A percentile compares a stretch with the other conserved stretches of the same genome.
Evolutionary conservation across 2,888 invertebrate genomes (phyloP).

Genomic region (Dasypolia templi): DNA sequence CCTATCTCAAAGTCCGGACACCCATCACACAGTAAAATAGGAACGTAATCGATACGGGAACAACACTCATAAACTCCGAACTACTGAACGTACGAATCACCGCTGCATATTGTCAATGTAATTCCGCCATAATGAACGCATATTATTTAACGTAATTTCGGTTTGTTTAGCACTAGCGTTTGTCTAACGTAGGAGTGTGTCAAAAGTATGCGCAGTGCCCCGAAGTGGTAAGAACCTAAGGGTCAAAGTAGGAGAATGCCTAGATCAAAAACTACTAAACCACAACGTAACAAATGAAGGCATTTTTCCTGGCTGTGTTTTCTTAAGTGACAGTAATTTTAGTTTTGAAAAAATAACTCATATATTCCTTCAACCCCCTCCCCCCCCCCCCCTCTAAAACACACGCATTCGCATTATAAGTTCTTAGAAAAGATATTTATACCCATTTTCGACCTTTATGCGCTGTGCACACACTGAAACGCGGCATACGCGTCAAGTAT

Average conservation of each 20-base stretch:
- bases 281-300: not conserved
- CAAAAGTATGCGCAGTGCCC: not conserved
- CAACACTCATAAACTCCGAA: slow-evolving; percentile 85
- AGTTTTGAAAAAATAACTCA: not conserved
- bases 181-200: not conserved
- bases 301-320: not conserved
- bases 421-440: not conserved
- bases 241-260: not conserved
- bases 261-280: not conserved
- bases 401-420: not conserved
- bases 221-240: not conserved
- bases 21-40: slow-evolving; percentile 73
- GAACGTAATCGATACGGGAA: slow-evolving; percentile 71
- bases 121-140: slow-evolving; percentile 72
- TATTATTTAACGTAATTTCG: slow-evolving; percentile 37
- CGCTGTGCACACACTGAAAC: not conserved
- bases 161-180: slow-evolving; percentile 4
- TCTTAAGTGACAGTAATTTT: not conserved
- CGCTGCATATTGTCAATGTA: slow-evolving; percentile 84
- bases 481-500: not conserved
- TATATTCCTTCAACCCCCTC: too few relatives aligned
- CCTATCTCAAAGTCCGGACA: slow-evolving; percentile 65
- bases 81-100: slow-evolving; percentile 86
- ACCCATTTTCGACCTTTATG: not conserved
- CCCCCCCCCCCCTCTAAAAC: not conserved